phyloP scores from a whole-genome alignment of 2,888 invertebrate genomes.

The Xanthorhoe spadicearia region DNA sequence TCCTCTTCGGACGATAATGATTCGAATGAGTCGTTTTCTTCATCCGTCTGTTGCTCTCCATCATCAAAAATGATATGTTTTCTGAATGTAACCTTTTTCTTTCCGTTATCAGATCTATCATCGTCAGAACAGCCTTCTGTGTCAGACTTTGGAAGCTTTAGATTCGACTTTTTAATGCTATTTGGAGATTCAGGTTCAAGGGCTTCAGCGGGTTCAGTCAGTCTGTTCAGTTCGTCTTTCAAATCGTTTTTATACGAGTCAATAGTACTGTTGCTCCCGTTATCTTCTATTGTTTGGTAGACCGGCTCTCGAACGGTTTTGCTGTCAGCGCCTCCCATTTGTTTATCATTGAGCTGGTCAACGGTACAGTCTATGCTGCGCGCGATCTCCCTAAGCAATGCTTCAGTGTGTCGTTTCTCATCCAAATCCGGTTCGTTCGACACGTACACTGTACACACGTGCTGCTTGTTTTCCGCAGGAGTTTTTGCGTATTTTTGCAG shows the following conservation, averaged over 20 bases:
- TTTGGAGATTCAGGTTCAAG: conserved; percentile 60
- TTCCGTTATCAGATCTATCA: conserved; percentile 74
- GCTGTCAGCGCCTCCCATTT: conserved; percentile 71
- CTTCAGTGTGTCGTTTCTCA: conserved; percentile 75
- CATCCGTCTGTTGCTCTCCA: conserved; percentile 79
- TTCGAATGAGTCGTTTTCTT: conserved; percentile 75
- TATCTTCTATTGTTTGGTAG: conserved; percentile 61
- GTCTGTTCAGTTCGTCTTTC: conserved; percentile 66
- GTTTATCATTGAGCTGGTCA: conserved; percentile 65
- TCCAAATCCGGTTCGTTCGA: conserved; percentile 67
- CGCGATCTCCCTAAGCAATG: conserved; percentile 76
- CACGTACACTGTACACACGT: conserved; percentile 79
- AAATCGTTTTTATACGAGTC: conserved; percentile 67
- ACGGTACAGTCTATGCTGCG: conserved; percentile 76
- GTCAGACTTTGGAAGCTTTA: conserved; percentile 74
- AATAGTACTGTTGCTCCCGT: conserved; percentile 45
- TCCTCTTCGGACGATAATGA: conserved; percentile 72
- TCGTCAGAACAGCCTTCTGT: conserved; percentile 77
- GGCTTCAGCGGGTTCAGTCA: conserved; percentile 54
- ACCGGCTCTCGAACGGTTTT: conserved; percentile 57
- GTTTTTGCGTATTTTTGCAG: conserved; percentile 76
- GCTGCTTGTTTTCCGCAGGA: conserved; percentile 67
- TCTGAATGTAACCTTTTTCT: conserved; percentile 78
- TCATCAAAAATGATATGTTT: conserved; percentile 82
- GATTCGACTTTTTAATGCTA: conserved; percentile 70